These are phyloP conservation scores for Elachura formosa DNA, from an alignment of 2,113 vertebrate species.

Conservation along the genomic window DNA sequence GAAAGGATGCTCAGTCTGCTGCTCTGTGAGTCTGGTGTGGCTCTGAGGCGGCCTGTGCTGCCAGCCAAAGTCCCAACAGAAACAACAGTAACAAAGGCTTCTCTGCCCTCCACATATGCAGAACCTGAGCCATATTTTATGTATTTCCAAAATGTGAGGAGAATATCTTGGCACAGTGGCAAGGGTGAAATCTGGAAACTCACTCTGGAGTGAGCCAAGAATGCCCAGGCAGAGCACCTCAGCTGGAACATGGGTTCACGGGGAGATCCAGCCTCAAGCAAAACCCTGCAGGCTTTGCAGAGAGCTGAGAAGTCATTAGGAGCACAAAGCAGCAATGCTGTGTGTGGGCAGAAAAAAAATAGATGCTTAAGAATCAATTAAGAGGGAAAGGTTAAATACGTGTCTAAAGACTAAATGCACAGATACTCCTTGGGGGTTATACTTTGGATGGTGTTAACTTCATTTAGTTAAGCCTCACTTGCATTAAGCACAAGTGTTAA, in stretches of 20 bases:
- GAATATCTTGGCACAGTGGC: background rate
- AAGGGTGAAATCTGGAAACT: background rate
- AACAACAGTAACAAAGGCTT: background rate
- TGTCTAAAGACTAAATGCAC: background rate
- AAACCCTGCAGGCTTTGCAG: background rate
- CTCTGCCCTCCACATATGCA: background rate
- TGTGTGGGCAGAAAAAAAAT: background rate
- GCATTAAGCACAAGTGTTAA: background rate
- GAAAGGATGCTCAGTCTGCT: background rate
- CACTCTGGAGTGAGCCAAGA: fast-evolving
- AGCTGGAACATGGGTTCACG: fast-evolving
- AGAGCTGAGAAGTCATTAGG: background rate
- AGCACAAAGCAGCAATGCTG: background rate
- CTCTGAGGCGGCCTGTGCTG: background rate
- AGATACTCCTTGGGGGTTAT: background rate
- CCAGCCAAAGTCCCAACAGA: background rate
- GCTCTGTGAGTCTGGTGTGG: background rate
- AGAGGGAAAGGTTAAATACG: background rate
- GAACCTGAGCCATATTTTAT: background rate
- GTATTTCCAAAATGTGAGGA: background rate
- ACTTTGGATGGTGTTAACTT: background rate
- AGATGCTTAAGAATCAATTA: background rate
- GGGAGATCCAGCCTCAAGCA: background rate
- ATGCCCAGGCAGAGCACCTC: background rate
- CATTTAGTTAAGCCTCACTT: background rate